Evolutionary conservation across 1,140 invertebrate species (phyloP).

Genomic region (Drosophila littoralis): DNA sequence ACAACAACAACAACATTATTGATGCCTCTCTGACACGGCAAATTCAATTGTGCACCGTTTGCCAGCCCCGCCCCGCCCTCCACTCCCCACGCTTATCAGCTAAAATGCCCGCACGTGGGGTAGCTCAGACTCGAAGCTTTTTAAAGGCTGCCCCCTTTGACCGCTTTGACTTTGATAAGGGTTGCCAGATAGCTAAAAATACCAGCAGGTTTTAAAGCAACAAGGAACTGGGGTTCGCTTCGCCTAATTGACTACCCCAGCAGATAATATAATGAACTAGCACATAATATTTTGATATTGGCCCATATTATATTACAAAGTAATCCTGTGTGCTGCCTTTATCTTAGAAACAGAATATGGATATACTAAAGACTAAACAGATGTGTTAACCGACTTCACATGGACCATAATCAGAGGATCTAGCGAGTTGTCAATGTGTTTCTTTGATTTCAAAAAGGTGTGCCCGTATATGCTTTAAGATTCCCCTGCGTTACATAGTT

Average conservation of each 20-base stretch:
- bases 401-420: no score
- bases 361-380: no score
- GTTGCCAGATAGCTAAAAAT: slow-evolving; percentile 39
- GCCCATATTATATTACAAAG: no score
- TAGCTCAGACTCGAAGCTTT: slow-evolving; percentile 7
- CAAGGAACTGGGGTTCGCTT: neutral
- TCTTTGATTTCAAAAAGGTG: no score
- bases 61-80: slow-evolving; percentile 1
- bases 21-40: slow-evolving; percentile 65
- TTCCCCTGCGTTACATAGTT: neutral
- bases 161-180: slow-evolving; percentile 51
- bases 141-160: slow-evolving; percentile 6
- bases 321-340: no score
- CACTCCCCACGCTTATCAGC: slow-evolving; percentile 14
- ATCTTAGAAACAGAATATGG: no score
- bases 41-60: slow-evolving; percentile 63
- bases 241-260: no score
- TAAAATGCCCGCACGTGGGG: slow-evolving; percentile 24
- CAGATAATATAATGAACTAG: no score
- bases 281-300: neutral
- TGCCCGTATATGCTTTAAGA: no score
- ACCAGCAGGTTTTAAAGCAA: no score
- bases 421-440: no score
- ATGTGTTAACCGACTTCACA: no score
- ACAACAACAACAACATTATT: slow-evolving; percentile 60